A percentile compares a stretch with the other conserved stretches of the same genome.
These are phyloP conservation scores for Autographa gamma DNA, from an alignment of 2,888 invertebrate genomes.

Conservation along the genomic window DNA sequence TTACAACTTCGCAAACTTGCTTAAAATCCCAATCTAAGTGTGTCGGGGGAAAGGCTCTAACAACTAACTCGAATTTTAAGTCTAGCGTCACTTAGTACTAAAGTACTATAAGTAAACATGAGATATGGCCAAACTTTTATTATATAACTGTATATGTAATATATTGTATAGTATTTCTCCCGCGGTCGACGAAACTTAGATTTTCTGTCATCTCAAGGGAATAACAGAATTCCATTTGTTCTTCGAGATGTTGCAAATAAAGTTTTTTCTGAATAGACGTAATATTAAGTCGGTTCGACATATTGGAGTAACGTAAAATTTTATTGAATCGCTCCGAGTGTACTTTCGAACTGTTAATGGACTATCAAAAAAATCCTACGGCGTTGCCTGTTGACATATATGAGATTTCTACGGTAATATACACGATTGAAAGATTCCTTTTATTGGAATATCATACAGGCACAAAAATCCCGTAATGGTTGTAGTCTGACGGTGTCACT, in stretches of 20 bases:
- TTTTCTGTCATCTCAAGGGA: constrained; percentile 25
- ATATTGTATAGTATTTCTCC: constrained; percentile 22
- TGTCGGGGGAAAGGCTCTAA: constrained; percentile 30
- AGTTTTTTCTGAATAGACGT: constrained; percentile 23
- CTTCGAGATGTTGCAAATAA: constrained; percentile 24
- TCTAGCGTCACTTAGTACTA: constrained; percentile 28
- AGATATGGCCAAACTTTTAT: constrained; percentile 39
- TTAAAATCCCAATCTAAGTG: constrained; percentile 48
- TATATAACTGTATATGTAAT: constrained; percentile 14
- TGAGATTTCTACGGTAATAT: constrained; percentile 29
- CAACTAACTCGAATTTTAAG: constrained; percentile 39
- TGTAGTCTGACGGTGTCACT: not conserved
- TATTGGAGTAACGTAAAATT: constrained; percentile 48
- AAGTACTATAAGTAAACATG: constrained; percentile 33
- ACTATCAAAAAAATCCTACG: constrained; percentile 33
- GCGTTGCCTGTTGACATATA: constrained; percentile 22
- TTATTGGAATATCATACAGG: constrained; percentile 8
- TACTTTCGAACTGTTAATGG: constrained; percentile 37
- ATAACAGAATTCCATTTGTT: constrained; percentile 35
- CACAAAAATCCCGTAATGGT: not conserved
- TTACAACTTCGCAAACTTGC: constrained; percentile 39
- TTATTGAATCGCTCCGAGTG: constrained; percentile 44
- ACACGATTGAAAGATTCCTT: constrained; percentile 5
- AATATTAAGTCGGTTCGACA: constrained; percentile 37
- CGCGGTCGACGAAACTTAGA: constrained; percentile 26